Evolutionary conservation across 2,888 invertebrate genomes (phyloP), one percentile per base, ranked within the genome.

Genomic region (Cantharis rustica): DNA sequence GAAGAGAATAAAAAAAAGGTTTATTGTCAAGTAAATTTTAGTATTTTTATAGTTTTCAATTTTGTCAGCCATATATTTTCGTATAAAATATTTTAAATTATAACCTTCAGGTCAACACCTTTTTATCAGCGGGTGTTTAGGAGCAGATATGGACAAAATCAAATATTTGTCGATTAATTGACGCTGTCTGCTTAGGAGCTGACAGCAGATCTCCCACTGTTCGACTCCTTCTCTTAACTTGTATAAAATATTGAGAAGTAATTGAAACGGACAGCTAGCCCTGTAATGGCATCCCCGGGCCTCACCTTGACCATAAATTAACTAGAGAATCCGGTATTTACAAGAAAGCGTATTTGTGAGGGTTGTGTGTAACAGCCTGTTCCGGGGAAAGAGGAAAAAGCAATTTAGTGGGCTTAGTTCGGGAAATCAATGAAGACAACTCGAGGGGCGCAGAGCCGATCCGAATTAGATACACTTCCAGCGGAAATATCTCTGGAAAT

Each of bases 401-500:
- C 87, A 87, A 87, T 87, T 87, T 87, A 84, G 84, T 83, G 82
- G 85, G 87, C 86, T 87, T 87, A 86, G 82, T 82, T 81, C 83
- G 85, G 84, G 85, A 86, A 87, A 87, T 87, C 87, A 87, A 87
- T 87, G 87, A 86, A 86, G 86, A 85, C 83, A 82, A 81, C 82
- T 80, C 79, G 79, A 79, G 82, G 77, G 81, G 79, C 75, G 75
- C 75, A 80, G 81, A 80, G 80, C 83, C 83, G 83, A 84, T 84
- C 82, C 82, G 85, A 85, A 86, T 86, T 87, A 86, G 85, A 87
- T 86, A 84, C 84, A 86, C 85, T 86, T 82, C 81, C 80, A 76
- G 75, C 73, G 75, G 79, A 80, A 80, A 81, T 81, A 81, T 81
- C 82, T 81, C 83, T 81, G 84, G 84, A 85, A 85, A 85, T 85